Base-by-base conservation (phyloP, 1,140 invertebrate genomes). In the Neomicropteryx cornuta region DNA sequence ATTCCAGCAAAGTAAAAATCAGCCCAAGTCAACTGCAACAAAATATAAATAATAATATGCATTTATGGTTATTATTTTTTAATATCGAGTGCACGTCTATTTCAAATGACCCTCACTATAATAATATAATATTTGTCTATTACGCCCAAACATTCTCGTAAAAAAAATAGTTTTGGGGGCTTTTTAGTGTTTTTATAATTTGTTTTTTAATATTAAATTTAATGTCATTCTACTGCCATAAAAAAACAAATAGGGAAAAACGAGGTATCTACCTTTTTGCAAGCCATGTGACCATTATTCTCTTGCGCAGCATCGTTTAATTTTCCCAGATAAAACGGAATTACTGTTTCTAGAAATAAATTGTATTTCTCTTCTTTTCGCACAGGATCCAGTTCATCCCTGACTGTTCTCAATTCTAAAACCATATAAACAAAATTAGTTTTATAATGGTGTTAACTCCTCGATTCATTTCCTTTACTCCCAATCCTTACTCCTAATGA, bases 221-320 rank as follows among this genome's bases (percentile, higher is more conserved):
- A n/a, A n/a, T n/a, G n/a, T n/a, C n/a, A n/a, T n/a, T n/a, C n/a
- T n/a, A n/a, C n/a, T n/a, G n/a, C n/a, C n/a, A n/a, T n/a, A n/a
- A n/a, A n/a, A n/a, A n/a, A n/a, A 28, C 35, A 39, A n/a, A 17
- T 18, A 16, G 18, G 8, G 14, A 23, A 1, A 17, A 33, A 23
- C 23, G 29, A 19, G 38, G n/a, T 0, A 44, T 36, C 42, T 44
- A 66, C 53, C 35, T 52, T 52, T 35, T 51, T 45, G 18, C 60
- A 52, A 16, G 61, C 62, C 16, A 68, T 53, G 19, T 56, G 51
- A 30, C 51, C 55, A 4, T 46, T 47, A 35, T 63, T 62, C n/a
- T 45, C 33, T 41, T 52, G 43, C 0, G 55, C 47, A 27, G 57
- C 43, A 18, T 49, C 41, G 27, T 66, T 53, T 32, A 66, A 61